Base-by-base conservation (phyloP, 2,797 vertebrate genomes). In the Lateolabrax maculatus region DNA sequence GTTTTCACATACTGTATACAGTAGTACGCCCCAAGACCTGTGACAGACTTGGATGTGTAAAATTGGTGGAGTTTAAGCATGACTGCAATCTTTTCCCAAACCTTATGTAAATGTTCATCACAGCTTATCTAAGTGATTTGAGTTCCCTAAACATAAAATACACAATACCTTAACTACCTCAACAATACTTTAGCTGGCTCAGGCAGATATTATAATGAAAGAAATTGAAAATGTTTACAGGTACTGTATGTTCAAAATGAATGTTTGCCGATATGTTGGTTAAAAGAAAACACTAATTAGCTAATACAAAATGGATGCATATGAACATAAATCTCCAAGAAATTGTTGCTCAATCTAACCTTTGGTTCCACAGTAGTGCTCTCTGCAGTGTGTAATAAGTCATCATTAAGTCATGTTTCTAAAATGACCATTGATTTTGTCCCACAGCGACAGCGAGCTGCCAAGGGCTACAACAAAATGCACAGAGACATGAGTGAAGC, bases 361-460 rank as follows among this genome's bases (percentile, higher is more conserved):
- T 84, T 80, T 75, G 41, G 68, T 72, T 73, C 39, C 25, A 16
- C 48, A 39, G 25, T 6, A 52, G 52, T 64, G 80, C 64, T 75
- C 70, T 62, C 46, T 77, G 51, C 63, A 62, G 76, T 88, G 70
- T 78, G 70, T 84, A 85, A 87, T 85, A 79, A 84, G 66, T 89
- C 87, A 90, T 93, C 89, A 92, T 87, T 85, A 85, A 88, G 86
- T 87, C 84, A 84, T 87, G 87, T 89, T 87, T 84, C 78, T 79
- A 66, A 90, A 89, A 91, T 86, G 72, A 85, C 71, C 90, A 93
- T 93, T 87, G 90, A 91, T 91, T 91, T 75, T 84, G 49, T 81
- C 71, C 81, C 64, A n/a, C 46, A 70, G 77, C 15, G 15, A 46
- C 11, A 62, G 11, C 10, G 5, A 55, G 60, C 27, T 27, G 6